Evolutionary conservation across 2,888 invertebrate species (phyloP).

Genomic region (Dichetophora obliterata): DNA sequence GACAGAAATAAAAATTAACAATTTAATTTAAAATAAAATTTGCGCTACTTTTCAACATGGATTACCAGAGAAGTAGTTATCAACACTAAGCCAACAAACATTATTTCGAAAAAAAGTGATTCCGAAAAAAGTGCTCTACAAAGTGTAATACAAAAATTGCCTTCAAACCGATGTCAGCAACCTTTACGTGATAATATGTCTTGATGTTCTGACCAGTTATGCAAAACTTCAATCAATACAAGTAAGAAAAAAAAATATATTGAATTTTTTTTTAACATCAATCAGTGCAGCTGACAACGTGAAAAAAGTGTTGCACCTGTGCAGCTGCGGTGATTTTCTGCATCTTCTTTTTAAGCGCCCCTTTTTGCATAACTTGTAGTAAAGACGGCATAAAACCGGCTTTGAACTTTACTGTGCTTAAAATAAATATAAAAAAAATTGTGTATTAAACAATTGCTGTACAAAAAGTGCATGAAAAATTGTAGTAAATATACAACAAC

Average conservation of each 20-base stretch:
- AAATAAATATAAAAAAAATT: not conserved
- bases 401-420: not conserved
- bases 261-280: not conserved
- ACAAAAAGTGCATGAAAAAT: constrained; percentile 12
- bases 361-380: not conserved
- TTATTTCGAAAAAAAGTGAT: not conserved
- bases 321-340: not conserved
- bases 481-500: not conserved
- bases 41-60: constrained; percentile 1
- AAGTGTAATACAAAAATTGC: not conserved
- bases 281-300: not conserved
- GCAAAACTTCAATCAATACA: not conserved
- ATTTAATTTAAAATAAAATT: not conserved
- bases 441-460: not conserved
- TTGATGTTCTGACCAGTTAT: not conserved
- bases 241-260: not conserved
- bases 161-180: not conserved
- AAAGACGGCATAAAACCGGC: not conserved
- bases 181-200: constrained; percentile 15
- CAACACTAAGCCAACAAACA: not conserved
- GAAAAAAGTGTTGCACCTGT: constrained; percentile 20
- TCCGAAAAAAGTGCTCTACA: not conserved
- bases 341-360: not conserved
- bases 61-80: not conserved
- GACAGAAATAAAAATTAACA: too few relatives aligned